phyloP scores from a whole-genome alignment of 2,888 invertebrate species.

The Hermaeophaga mercurialis region DNA sequence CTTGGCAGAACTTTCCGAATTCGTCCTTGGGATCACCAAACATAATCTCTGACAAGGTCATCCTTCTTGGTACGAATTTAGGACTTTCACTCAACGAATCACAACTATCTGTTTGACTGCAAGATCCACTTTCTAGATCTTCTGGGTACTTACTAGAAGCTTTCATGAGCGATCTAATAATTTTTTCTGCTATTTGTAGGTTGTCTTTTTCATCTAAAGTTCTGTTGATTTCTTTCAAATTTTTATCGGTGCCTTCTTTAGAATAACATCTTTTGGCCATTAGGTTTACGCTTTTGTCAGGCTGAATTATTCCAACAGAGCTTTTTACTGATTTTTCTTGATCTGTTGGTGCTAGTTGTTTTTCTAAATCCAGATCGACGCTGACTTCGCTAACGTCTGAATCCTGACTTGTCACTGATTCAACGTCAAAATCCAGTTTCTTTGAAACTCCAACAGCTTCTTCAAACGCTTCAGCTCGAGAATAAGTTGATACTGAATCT shows the following conservation, averaged over 20 bases:
- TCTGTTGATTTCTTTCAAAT: slow-evolving; percentile 37
- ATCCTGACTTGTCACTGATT: too few species aligned
- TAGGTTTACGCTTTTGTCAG: not conserved
- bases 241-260: not conserved
- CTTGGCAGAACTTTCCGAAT: slow-evolving; percentile 17
- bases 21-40: slow-evolving; percentile 23
- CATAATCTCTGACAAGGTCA: slow-evolving; percentile 23
- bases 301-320: not conserved
- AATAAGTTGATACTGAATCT: not conserved
- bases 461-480: too few species aligned
- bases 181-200: slow-evolving; percentile 19
- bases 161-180: slow-evolving; percentile 7
- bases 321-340: slow-evolving; percentile 2
- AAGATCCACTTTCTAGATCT: not conserved
- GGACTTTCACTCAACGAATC: not conserved
- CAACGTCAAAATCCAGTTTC: too few species aligned
- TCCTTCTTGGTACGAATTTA: slow-evolving; percentile 6
- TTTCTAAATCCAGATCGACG: too few species aligned
- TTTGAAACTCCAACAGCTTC: too few species aligned
- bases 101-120: not conserved
- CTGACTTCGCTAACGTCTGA: too few species aligned
- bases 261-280: slow-evolving; percentile 4
- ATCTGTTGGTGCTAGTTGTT: not conserved
- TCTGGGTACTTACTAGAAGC: slow-evolving; percentile 1
- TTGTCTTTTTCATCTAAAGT: slow-evolving; percentile 36